Base-by-base conservation (phyloP, 2,797 vertebrate species). In the Aldrovandia affinis region DNA sequence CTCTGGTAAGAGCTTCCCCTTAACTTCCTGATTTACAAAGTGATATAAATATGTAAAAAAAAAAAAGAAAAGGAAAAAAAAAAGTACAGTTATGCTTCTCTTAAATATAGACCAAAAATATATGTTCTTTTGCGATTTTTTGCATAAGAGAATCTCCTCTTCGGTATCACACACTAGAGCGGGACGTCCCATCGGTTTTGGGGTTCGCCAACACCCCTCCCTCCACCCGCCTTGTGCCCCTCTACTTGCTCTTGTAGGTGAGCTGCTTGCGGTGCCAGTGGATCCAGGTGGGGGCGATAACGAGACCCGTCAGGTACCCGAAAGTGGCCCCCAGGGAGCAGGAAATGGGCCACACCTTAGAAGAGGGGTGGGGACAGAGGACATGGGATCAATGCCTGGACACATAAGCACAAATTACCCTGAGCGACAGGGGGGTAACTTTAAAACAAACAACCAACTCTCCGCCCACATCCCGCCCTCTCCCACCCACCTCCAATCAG, bases 191-290 rank as follows among this genome's bases (percentile, higher is more conserved):
- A 59, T 42, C 20, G 50, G 50, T 52, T 80, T 57, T 61, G 78
- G 36, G 55, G 70, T n/a, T 61, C 30, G 2, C 6, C 20, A 15
- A 59, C 54, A 8, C 55, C 18, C 22, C 33, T 61, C 30, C 9
- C 22, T 81, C 55, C 22, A 8, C 54, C 14, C 22, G 33, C 80
- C 55, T 61, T 39, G 55, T 22, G 9, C 33, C 57, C 80, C 25
- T 59, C 92, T 95, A 96, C 93, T 94, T 95, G 94, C 93, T 94
- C 94, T 96, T 96, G 89, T 96, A 96, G 61, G 95, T 95, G 86
- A 96, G 94, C 88, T 93, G 93, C 92, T 96, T 95, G 89, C 93
- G 91, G 90, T 96, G 95, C 95, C 95, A 95, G 89, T 95, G 93
- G 92, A 96, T 95, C 95, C 95, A 96, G 84, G 94, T 88, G 82